A percentile compares a stretch with the other conserved stretches of the same genome.
phyloP scores from a whole-genome alignment of 2,888 invertebrate species.

The Diarsia rubi region DNA sequence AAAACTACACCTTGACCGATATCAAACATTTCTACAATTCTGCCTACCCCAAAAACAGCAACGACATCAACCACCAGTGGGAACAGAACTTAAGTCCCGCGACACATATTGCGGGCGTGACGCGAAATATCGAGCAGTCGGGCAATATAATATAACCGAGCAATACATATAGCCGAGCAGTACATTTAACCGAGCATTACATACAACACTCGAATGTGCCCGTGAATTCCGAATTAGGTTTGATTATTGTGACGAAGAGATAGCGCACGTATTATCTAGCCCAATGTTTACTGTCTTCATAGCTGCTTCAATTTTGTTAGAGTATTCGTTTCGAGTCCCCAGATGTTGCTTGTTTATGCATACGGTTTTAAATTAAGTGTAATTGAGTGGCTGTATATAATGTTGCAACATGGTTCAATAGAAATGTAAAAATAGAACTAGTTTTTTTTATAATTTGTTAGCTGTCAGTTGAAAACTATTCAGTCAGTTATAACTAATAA shows the following conservation, averaged over 20 bases:
- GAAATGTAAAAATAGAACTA: too few relatives aligned
- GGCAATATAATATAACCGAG: slow-evolving; percentile 51
- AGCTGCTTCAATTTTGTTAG: slow-evolving; percentile 21
- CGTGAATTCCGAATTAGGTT: slow-evolving; percentile 65
- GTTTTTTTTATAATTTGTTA: too few relatives aligned
- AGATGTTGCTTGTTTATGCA: not conserved
- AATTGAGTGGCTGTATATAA: too few relatives aligned
- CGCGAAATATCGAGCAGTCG: slow-evolving; percentile 72
- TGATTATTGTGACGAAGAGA: slow-evolving; percentile 63
- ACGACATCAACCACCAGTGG: slow-evolving; percentile 41
- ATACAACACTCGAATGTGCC: slow-evolving; percentile 62
- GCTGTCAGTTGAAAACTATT: too few relatives aligned
- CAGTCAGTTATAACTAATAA: too few relatives aligned
- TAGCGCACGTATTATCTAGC: slow-evolving; percentile 58
- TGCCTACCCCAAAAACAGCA: slow-evolving; percentile 17
- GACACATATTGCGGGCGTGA: slow-evolving; percentile 80
- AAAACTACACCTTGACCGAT: not conserved
- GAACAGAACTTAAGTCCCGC: slow-evolving; percentile 59
- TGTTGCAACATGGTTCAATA: too few relatives aligned
- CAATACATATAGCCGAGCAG: slow-evolving; percentile 58
- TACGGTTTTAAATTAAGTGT: too few relatives aligned
- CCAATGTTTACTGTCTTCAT: slow-evolving; percentile 38
- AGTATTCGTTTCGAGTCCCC: not conserved
- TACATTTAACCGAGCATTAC: slow-evolving; percentile 60
- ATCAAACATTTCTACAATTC: not conserved